Evolutionary conservation across 2,113 vertebrate species (phyloP).

Genomic region (Thermophis baileyi): DNA sequence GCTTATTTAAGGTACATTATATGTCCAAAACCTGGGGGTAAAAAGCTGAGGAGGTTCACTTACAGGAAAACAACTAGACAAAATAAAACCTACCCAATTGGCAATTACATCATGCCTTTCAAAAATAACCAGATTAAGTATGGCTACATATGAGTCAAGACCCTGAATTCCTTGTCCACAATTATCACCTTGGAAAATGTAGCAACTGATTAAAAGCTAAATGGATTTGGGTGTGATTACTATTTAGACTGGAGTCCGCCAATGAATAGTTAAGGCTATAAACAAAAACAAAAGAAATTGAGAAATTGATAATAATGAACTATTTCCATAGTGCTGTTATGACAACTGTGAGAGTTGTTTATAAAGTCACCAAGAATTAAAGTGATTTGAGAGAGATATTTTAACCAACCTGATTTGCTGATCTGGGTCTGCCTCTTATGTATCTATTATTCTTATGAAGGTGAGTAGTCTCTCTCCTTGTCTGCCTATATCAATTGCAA

Average conservation of each 20-base stretch:
- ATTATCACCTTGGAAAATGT: background rate
- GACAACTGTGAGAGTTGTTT: background rate
- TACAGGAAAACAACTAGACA: background rate
- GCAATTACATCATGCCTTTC: background rate
- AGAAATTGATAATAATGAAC: background rate
- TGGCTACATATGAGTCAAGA: background rate
- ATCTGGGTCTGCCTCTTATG: background rate
- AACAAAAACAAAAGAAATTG: background rate
- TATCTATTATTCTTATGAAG: background rate
- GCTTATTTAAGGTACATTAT: background rate
- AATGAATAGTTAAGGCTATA: background rate
- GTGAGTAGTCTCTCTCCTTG: background rate
- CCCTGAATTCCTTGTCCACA: background rate
- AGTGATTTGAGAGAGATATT: background rate
- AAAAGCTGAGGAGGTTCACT: background rate
- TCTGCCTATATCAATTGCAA: background rate
- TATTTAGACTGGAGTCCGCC: background rate
- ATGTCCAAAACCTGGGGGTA: background rate
- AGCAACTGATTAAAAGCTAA: background rate
- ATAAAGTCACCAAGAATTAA: background rate
- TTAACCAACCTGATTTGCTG: background rate
- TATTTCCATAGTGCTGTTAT: background rate
- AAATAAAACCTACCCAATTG: background rate
- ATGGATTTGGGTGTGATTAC: background rate
- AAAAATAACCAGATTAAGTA: background rate